phyloP scores from a whole-genome alignment of 2,113 vertebrate genomes.

The Datnioides undecimradiatus region DNA sequence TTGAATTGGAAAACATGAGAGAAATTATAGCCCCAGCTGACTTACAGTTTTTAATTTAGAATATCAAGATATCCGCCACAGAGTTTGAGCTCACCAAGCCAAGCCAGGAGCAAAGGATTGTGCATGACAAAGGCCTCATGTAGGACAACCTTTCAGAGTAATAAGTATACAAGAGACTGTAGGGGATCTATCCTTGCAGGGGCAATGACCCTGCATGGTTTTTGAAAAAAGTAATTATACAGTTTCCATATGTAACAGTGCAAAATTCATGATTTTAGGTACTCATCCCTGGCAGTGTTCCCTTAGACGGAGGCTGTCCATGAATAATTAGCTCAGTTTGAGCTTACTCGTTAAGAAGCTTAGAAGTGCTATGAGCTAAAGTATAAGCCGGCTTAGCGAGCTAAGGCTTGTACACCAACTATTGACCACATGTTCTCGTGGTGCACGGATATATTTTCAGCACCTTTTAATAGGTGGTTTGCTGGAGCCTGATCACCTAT shows the following conservation, averaged over 20 bases:
- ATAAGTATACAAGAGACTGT: background rate
- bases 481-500: constrained; percentile 3
- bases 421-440: constrained; percentile 73
- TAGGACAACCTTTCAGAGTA: constrained; percentile 10
- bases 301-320: constrained; percentile 59
- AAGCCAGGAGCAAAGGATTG: constrained; percentile 24
- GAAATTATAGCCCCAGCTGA: constrained; percentile 46
- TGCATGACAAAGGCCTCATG: constrained; percentile 23
- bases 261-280: constrained; percentile 45
- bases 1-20: constrained; percentile 53
- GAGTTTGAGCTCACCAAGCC: constrained; percentile 27
- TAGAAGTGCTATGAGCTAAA: constrained; percentile 79
- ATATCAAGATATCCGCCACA: constrained; percentile 53
- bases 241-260: constrained; percentile 41
- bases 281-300: constrained; percentile 55
- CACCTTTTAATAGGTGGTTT: constrained; percentile 39
- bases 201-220: background rate
- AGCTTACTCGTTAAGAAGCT: constrained; percentile 81
- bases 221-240: constrained; percentile 43
- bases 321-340: constrained; percentile 82
- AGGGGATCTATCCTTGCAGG: too few species aligned
- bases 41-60: constrained; percentile 47
- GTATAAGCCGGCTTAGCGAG: constrained; percentile 78
- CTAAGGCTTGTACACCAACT: constrained; percentile 75
- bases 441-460: constrained; percentile 44